Evolutionary conservation across 1,140 invertebrate species (phyloP), one percentile per base, ranked within the genome.

Genomic region (Drosophila subpulchrella): DNA sequence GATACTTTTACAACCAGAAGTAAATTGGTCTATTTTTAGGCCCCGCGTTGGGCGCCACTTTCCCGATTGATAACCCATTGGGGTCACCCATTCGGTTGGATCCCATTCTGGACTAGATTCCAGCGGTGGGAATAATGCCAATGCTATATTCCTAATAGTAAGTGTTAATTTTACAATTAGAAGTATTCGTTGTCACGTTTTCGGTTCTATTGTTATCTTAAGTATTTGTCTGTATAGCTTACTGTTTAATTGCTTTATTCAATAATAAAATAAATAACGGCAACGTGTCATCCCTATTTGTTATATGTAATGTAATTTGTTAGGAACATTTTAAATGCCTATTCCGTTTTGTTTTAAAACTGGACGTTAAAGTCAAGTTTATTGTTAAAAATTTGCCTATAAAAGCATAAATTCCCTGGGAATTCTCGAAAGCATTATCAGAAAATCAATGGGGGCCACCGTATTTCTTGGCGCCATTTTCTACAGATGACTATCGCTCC

Each of bases 401-500:
- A 27, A 27, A 27, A 27, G 27, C 20, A 20, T 11, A 5, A 36
- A 53, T 20, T 53, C 50, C 17, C 4, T 12, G 4, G 7, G 11
- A 39, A 38, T 36, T 0, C 36, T 53, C 32, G 6, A 36, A 15
- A 53, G 20, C 2, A 13, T 53, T 51, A 36, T 51, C 30, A 51
- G n/a, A 1, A 34, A 20, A 20, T 15, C 12, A 7, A 39, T 53
- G 50, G 51, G 34, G 51, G 51, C 38, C 51, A 54, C 1, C 4
- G 34, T 24, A 6, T 8, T 24, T 4, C 12, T 60, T 34, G 38
- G 55, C 54, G 38, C 60, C 55, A 60, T 63, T 63, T 59, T 15
- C n/a, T 8, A 62, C 27, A 13, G 20, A 36, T 63, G 61, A 44
- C 20, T 60, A 60, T 63, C 61, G 61, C 17, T 59, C 17, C 34